These are phyloP conservation scores for Pseudolycoriella hygida DNA, from an alignment of 2,888 invertebrate species.

Conservation along the genomic window DNA sequence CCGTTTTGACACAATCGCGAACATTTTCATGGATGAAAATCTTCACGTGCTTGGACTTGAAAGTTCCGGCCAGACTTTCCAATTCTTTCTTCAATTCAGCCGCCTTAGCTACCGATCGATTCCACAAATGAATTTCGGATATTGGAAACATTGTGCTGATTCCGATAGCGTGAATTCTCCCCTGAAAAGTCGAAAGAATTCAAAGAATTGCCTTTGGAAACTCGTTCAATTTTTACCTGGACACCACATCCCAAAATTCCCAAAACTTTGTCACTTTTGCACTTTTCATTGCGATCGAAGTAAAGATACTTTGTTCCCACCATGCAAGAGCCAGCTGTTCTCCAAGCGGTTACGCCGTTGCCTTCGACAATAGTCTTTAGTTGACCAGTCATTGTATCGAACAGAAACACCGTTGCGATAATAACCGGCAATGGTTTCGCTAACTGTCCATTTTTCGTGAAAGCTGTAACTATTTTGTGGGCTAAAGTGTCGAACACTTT, in stretches of 20 bases:
- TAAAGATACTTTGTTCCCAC: conserved; percentile 35
- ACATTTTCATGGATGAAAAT: conserved; percentile 18
- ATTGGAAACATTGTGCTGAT: conserved; percentile 31
- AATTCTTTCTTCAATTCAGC: conserved; percentile 21
- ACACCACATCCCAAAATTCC: conserved; percentile 36
- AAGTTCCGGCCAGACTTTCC: conserved; percentile 12
- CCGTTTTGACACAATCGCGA: conserved; percentile 33
- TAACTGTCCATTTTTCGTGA: neutral
- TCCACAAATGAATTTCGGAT: conserved; percentile 36
- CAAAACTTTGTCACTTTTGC: conserved; percentile 15
- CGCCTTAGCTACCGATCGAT: conserved; percentile 28
- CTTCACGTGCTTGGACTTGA: conserved; percentile 9
- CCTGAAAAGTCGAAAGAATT: conserved; percentile 5
- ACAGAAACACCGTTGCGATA: neutral
- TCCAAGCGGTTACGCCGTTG: conserved; percentile 36
- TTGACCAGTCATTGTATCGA: conserved; percentile 21
- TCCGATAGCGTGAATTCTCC: conserved; percentile 32
- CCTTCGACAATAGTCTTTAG: conserved; percentile 31
- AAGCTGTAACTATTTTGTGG: neutral
- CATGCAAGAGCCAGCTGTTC: conserved; percentile 38
- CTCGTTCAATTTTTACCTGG: conserved; percentile 21
- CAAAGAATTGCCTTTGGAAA: neutral
- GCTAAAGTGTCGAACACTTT: neutral
- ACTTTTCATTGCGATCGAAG: conserved; percentile 13
- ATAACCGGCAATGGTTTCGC: neutral